Conservation (phyloP, 2,888 invertebrate genomes). For the Cheilosia pagana region DNA sequence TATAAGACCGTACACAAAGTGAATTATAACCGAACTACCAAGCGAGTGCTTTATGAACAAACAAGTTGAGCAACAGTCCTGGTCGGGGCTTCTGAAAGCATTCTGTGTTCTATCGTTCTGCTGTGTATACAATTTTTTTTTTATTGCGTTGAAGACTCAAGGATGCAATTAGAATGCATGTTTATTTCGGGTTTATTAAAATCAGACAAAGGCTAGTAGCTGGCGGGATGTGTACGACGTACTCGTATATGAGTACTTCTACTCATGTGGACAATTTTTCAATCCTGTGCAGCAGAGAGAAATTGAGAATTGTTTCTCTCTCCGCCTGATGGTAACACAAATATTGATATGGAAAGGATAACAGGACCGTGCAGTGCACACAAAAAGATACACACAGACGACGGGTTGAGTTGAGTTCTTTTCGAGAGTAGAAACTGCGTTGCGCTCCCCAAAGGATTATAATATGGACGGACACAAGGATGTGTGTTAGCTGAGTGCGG, state of each 20-base stretch:
- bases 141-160: constrained; percentile 29
- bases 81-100: background rate
- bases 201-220: constrained; percentile 59
- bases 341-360: constrained; percentile 69
- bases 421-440: constrained; percentile 26
- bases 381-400: constrained; percentile 38
- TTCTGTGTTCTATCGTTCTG: background rate
- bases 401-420: constrained; percentile 13
- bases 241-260: background rate
- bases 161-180: constrained; percentile 70
- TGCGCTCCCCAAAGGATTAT: constrained; percentile 34
- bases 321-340: constrained; percentile 47
- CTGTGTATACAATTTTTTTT: background rate
- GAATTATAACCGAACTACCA: constrained; percentile 66
- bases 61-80: constrained; percentile 50
- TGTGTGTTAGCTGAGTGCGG: constrained; percentile 40
- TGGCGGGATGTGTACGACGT: too few relatives aligned
- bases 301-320: background rate
- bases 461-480: constrained; percentile 24
- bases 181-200: constrained; percentile 73
- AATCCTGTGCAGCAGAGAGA: constrained; percentile 12
- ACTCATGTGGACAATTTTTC: constrained; percentile 55
- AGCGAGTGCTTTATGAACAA: constrained; percentile 63
- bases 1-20: constrained; percentile 66
- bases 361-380: constrained; percentile 13